Evolutionary conservation across 2,797 vertebrate genomes (phyloP), one percentile per base, ranked within the genome.

Genomic region (Sebastes oblongus): DNA sequence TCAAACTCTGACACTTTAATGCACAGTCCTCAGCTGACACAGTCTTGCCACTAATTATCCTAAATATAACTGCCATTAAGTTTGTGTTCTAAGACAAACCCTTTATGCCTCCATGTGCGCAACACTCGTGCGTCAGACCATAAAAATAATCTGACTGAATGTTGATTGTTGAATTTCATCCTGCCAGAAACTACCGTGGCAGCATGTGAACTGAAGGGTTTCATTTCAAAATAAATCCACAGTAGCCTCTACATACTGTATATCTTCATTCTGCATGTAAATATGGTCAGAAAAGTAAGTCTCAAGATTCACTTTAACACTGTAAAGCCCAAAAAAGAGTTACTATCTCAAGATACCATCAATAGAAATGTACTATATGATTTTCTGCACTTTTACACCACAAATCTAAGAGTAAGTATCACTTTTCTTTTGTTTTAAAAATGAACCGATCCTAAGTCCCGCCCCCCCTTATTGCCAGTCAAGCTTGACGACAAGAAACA

Each of bases 11-110:
- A 80, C 46, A 80, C 14, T 56, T 67, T 29, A 76, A 83, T 74
- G 55, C 59, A 36, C 36, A 67, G 66, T 77, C 42, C 46, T 81
- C 73, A 22, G 58, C 59, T 77, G 62, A 71, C 10, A 8, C 42
- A 42, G n/a, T 20, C 20, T 42, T 25, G 36, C 68, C 65, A 25
- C 64, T 77, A 61, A 85, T 83, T 42, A 80, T 20, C 42, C 73
- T 72, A 61, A 77, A 73, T 76, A 71, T 84, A 86, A 73, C 71
- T 64, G 42, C 69, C 54, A 76, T 80, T 30, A 85, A 78, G n/a
- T 72, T 78, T 77, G 34, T 29, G 24, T 34, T 61, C 14, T 3
- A 52, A 42, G 52, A 68, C 76, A 76, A 73, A 77, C 60, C 64
- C 71, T 36, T 81, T 50, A 56, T 54, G 29, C 20, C 36, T 20